These are phyloP conservation scores for Amphipyra tragopoginis DNA, from an alignment of 2,888 invertebrate genomes.

Conservation along the genomic window DNA sequence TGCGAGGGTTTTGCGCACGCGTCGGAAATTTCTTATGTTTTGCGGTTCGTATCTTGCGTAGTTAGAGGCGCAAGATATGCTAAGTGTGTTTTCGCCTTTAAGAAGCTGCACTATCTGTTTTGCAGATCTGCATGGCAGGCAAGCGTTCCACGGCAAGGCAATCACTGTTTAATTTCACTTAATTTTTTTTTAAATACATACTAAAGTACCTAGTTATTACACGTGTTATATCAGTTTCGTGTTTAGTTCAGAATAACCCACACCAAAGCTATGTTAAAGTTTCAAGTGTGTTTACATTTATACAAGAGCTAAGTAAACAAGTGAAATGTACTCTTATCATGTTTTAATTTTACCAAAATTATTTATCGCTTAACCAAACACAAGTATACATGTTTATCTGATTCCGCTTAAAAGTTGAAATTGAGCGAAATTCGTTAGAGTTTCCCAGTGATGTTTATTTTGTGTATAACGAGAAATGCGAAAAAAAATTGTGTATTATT, in stretches of 20 bases:
- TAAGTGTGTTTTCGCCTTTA: no score
- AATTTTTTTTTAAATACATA: no score
- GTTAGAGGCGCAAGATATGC: no score
- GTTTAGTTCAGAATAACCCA: constrained; percentile 14
- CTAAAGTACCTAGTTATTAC: no score
- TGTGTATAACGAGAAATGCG: not conserved
- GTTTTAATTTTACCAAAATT: constrained; percentile 51
- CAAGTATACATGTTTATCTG: constrained; percentile 35
- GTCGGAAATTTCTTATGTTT: no score
- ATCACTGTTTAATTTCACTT: no score
- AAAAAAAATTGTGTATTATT: not conserved
- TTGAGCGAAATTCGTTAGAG: constrained; percentile 50
- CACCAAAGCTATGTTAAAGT: constrained; percentile 17
- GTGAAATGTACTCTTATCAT: constrained; percentile 54
- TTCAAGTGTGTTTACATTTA: constrained; percentile 60
- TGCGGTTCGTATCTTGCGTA: no score
- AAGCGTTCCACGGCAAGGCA: no score
- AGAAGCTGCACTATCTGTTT: no score
- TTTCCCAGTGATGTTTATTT: constrained; percentile 48
- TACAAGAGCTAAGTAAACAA: constrained; percentile 58
- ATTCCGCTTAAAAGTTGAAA: constrained; percentile 31
- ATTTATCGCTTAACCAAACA: constrained; percentile 49
- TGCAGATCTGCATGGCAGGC: no score
- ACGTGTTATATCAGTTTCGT: no score
- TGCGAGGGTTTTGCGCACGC: no score